Evolutionary conservation across 1,140 invertebrate species (phyloP).

Genomic region (Bombus vancouverensis): DNA sequence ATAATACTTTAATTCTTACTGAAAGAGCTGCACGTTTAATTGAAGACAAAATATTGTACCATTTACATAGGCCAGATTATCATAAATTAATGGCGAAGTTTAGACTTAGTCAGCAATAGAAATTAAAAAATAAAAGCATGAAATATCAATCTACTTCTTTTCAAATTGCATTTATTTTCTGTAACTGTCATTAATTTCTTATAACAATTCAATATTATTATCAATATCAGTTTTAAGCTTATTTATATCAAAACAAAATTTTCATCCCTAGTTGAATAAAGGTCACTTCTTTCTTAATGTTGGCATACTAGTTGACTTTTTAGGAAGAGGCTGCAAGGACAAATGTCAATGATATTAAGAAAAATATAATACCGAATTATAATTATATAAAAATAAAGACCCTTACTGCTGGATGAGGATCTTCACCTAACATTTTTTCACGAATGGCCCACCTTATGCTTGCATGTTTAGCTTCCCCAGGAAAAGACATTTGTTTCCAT

Average conservation of each 20-base stretch:
- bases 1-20: conserved; percentile 96
- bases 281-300: conserved; percentile 54
- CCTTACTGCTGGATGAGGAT: conserved; percentile 77
- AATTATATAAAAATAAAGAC: not conserved
- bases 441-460: conserved; percentile 86
- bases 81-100: conserved; percentile 46
- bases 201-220: not conserved
- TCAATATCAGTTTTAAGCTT: not conserved
- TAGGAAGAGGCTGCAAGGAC: conserved; percentile 71
- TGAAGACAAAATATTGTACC: conserved; percentile 92
- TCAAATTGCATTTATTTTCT: conserved; percentile 15
- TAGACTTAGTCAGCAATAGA: conserved; percentile 65
- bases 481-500: conserved; percentile 89
- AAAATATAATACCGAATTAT: conserved; percentile 4
- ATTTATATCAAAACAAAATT: conserved; percentile 13
- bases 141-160: conserved; percentile 7
- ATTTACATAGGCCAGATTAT: conserved; percentile 87
- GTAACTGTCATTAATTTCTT: not conserved
- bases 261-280: not conserved
- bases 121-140: conserved; percentile 12
- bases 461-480: conserved; percentile 85
- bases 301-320: conserved; percentile 62
- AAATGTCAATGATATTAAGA: conserved; percentile 34
- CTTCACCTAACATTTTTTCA: conserved; percentile 83
- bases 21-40: conserved; percentile 91